Evolutionary conservation across 2,888 invertebrate species (phyloP).

Genomic region (Eilema caniola): DNA sequence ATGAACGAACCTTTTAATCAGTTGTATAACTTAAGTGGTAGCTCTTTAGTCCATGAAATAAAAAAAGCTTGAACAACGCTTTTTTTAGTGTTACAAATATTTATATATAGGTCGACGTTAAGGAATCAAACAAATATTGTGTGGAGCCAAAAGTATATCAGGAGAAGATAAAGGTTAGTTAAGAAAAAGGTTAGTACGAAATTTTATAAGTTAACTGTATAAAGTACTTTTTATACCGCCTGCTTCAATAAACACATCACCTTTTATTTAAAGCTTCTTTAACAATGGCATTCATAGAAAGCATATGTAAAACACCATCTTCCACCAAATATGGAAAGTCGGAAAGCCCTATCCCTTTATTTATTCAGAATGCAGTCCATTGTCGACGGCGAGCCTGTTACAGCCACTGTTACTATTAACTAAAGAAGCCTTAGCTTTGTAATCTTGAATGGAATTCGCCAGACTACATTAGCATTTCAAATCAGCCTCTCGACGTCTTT

Average conservation of each 20-base stretch:
- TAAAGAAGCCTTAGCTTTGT: slow-evolving; percentile 58
- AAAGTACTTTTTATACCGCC: too few relatives aligned
- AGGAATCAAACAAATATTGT: background rate
- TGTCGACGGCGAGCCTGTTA: slow-evolving; percentile 47
- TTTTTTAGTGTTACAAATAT: too few relatives aligned
- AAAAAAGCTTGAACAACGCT: too few relatives aligned
- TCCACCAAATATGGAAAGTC: slow-evolving; percentile 36
- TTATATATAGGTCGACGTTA: background rate
- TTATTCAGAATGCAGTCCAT: slow-evolving; percentile 55
- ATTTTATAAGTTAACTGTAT: too few relatives aligned
- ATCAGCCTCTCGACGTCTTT: slow-evolving; percentile 54
- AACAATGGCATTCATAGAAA: slow-evolving; percentile 23
- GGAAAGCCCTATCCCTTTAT: slow-evolving; percentile 49
- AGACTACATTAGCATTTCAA: slow-evolving; percentile 69
- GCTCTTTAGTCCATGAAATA: too few relatives aligned
- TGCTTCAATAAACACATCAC: too few relatives aligned
- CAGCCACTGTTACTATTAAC: slow-evolving; percentile 59
- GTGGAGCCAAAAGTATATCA: too few relatives aligned
- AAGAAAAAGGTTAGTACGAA: background rate
- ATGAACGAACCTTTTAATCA: too few relatives aligned
- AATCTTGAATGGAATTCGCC: slow-evolving; percentile 65
- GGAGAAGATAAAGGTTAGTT: background rate
- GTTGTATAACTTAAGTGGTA: too few relatives aligned
- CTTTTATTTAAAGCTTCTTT: too few relatives aligned
- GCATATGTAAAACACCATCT: slow-evolving; percentile 13